Conservation (phyloP, 2,888 invertebrate genomes). For the Drosophila prolongata region DNA sequence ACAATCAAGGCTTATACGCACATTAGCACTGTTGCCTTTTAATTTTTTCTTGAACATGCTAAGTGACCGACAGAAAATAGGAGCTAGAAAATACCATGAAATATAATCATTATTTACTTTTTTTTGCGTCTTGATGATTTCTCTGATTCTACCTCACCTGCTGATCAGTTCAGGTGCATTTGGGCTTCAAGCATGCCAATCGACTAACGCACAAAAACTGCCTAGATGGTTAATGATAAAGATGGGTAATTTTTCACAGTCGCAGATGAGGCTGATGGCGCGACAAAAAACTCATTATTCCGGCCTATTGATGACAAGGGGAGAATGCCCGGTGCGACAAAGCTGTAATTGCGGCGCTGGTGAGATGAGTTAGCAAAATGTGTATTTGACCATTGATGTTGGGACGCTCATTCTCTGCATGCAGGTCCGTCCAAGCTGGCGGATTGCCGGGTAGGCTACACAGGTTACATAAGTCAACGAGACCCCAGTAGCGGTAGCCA, state of each 20-base stretch:
- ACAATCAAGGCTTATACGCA: too few relatives aligned
- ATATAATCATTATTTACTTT: too few relatives aligned
- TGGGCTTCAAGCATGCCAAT: slow-evolving; percentile 30
- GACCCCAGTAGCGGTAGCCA: slow-evolving; percentile 51
- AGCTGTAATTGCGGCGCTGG: slow-evolving; percentile 52
- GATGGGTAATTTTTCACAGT: slow-evolving; percentile 40
- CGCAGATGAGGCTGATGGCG: slow-evolving; percentile 31
- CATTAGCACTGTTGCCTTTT: too few relatives aligned
- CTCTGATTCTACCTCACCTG: background rate
- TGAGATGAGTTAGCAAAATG: slow-evolving; percentile 66
- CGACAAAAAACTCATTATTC: slow-evolving; percentile 50
- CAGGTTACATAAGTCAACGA: slow-evolving; percentile 63
- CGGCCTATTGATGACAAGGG: slow-evolving; percentile 65
- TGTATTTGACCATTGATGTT: slow-evolving; percentile 2
- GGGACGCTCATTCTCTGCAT: slow-evolving; percentile 21
- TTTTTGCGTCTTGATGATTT: background rate
- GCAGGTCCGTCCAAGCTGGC: slow-evolving; percentile 7
- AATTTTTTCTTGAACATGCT: too few relatives aligned
- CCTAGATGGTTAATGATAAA: slow-evolving; percentile 35
- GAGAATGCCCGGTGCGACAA: slow-evolving; percentile 49
- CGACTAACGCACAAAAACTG: slow-evolving; percentile 16
- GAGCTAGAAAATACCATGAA: too few relatives aligned
- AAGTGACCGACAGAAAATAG: too few relatives aligned
- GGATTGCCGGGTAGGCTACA: background rate
- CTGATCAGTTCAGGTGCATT: slow-evolving; percentile 27